Evolutionary conservation across 2,797 vertebrate species (phyloP).

Genomic region (Protosalanx chinensis): DNA sequence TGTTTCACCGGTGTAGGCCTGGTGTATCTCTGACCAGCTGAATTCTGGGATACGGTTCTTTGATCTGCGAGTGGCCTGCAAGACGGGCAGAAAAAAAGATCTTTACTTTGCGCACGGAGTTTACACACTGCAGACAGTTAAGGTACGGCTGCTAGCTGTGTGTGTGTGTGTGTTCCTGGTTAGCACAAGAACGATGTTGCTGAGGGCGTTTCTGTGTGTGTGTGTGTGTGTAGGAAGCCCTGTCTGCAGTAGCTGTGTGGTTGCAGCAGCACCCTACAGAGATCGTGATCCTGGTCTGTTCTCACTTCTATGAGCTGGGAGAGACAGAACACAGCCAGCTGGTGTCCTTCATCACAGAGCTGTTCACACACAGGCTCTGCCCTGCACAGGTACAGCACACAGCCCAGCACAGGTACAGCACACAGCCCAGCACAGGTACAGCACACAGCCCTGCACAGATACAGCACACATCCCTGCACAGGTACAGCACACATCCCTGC

Average conservation of each 20-base stretch:
- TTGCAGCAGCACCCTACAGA: conserved; percentile 78
- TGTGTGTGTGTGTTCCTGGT: not conserved
- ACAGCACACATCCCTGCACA: not conserved
- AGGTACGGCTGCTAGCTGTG: conserved; percentile 60
- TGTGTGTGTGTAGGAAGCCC: conserved; percentile 67
- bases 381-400: conserved; percentile 66
- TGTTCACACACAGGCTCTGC: conserved; percentile 76
- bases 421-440: not conserved
- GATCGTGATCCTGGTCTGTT: conserved; percentile 77
- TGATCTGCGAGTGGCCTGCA: conserved; percentile 82
- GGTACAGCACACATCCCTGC: not conserved
- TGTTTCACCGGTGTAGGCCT: conserved; percentile 45
- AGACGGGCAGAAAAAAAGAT: conserved; percentile 53
- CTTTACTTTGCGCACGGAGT: conserved; percentile 83
- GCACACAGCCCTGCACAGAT: not conserved
- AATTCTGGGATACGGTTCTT: conserved; percentile 80
- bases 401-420: not conserved
- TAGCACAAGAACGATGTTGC: not conserved
- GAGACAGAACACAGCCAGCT: conserved; percentile 70
- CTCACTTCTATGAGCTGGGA: conserved; percentile 75
- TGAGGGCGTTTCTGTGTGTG: not conserved
- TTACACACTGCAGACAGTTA: conserved; percentile 77
- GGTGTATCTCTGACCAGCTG: conserved; percentile 73
- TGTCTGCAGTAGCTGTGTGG: conserved; percentile 77
- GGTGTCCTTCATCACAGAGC: conserved; percentile 64